Conservation (phyloP, 2,888 invertebrate species). For the Zygogramma bicolorata region DNA sequence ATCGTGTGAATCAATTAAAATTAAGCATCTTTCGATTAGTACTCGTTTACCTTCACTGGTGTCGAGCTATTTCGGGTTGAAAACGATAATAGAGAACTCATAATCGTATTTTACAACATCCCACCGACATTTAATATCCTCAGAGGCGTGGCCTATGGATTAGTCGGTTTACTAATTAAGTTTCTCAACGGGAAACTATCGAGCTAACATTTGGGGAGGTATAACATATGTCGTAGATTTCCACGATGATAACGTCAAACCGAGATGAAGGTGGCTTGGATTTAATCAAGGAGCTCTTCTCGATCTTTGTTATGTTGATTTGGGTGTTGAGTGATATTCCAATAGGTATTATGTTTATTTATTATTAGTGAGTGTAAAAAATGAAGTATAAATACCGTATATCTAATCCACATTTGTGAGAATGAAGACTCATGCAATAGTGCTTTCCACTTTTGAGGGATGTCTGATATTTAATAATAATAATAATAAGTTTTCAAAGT, state of each 20-base stretch:
- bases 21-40: not conserved
- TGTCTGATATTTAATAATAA: too few relatives aligned
- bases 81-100: not conserved
- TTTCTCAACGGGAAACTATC: not conserved
- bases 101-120: not conserved
- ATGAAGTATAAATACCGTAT: too few relatives aligned
- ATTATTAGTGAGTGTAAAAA: too few relatives aligned
- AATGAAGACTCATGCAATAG: too few relatives aligned
- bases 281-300: not conserved
- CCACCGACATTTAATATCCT: not conserved
- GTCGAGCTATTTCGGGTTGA: not conserved
- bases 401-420: not conserved
- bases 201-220: not conserved
- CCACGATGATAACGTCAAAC: not conserved
- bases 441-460: too few relatives aligned
- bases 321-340: not conserved
- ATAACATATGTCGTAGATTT: not conserved
- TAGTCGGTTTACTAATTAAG: constrained; percentile 7
- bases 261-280: not conserved
- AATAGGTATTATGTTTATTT: too few relatives aligned
- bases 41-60: not conserved
- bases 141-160: not conserved
- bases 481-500: too few relatives aligned
- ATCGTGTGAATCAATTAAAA: too few relatives aligned
- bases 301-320: not conserved